These are phyloP conservation scores for Philereme transversata DNA, from an alignment of 2,888 invertebrate genomes.

Conservation along the genomic window DNA sequence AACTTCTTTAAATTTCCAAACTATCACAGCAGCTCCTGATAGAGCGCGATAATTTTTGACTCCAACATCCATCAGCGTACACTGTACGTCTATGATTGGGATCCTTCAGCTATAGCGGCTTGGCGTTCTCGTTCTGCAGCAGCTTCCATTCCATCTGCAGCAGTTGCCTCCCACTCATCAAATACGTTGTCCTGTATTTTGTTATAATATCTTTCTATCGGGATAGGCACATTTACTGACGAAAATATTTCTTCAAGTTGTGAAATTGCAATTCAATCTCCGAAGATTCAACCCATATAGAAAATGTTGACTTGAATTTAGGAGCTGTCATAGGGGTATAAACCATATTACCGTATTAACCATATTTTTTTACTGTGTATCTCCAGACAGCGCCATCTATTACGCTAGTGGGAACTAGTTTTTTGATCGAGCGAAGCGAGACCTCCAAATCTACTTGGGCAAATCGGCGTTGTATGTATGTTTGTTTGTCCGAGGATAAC, in stretches of 20 bases:
- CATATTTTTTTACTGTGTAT: no score
- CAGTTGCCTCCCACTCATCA: conserved; percentile 24
- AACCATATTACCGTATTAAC: no score
- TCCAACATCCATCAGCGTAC: conserved; percentile 31
- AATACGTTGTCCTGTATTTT: conserved; percentile 19
- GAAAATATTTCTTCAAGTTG: conserved; percentile 20
- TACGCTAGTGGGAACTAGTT: no score
- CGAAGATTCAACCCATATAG: no score
- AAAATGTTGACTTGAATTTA: no score
- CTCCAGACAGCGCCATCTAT: no score
- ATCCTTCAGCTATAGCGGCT: conserved; percentile 27
- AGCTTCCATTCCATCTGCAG: conserved; percentile 25
- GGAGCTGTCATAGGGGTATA: no score
- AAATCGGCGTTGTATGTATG: no score
- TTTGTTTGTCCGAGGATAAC: no score
- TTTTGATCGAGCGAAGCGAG: no score
- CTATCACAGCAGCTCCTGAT: conserved; percentile 36
- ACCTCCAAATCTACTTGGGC: no score
- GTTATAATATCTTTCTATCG: conserved; percentile 13
- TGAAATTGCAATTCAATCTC: conserved; percentile 8
- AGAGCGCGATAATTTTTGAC: conserved; percentile 27
- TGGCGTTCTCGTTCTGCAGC: conserved; percentile 28
- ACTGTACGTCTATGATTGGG: conserved; percentile 29
- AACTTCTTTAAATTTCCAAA: conserved; percentile 26
- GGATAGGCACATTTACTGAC: conserved; percentile 20